A percentile compares a stretch with the other conserved stretches of the same genome.
phyloP scores from a whole-genome alignment of 1,140 invertebrate species.

The Diabrotica virgifera region DNA sequence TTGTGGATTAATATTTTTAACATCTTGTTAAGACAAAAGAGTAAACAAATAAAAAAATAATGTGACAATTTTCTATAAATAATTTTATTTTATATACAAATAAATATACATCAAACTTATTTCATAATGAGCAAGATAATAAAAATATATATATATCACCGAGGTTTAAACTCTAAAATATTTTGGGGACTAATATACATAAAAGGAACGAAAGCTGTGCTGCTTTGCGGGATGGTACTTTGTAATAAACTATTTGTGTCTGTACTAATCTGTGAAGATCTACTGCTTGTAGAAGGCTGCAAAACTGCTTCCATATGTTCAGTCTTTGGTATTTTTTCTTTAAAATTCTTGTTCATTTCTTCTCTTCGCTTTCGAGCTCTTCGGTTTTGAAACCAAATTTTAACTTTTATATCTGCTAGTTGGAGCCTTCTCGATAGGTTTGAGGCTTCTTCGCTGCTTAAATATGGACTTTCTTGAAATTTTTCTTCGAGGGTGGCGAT shows the following conservation, averaged over 20 bases:
- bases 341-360: slow-evolving; percentile 29
- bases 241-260: neutral
- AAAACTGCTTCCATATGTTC: neutral
- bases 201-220: neutral
- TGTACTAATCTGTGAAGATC: neutral
- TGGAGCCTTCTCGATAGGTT: slow-evolving; percentile 48
- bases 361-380: slow-evolving; percentile 69
- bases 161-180: slow-evolving; percentile 6
- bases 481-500: slow-evolving; percentile 53
- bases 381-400: slow-evolving; percentile 82
- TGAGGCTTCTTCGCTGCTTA: slow-evolving; percentile 54
- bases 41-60: too few relatives aligned
- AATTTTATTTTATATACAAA: too few relatives aligned
- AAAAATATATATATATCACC: neutral
- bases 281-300: neutral
- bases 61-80: too few relatives aligned
- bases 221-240: neutral
- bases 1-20: too few relatives aligned
- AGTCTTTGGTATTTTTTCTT: slow-evolving; percentile 3
- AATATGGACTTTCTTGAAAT: slow-evolving; percentile 53
- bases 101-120: too few relatives aligned
- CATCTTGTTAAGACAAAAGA: too few relatives aligned
- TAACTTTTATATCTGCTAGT: slow-evolving; percentile 59
- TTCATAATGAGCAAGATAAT: too few relatives aligned
- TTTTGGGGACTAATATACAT: neutral